Base-by-base conservation (phyloP, 2,888 invertebrate genomes). In the Perizoma flavofasciatum region DNA sequence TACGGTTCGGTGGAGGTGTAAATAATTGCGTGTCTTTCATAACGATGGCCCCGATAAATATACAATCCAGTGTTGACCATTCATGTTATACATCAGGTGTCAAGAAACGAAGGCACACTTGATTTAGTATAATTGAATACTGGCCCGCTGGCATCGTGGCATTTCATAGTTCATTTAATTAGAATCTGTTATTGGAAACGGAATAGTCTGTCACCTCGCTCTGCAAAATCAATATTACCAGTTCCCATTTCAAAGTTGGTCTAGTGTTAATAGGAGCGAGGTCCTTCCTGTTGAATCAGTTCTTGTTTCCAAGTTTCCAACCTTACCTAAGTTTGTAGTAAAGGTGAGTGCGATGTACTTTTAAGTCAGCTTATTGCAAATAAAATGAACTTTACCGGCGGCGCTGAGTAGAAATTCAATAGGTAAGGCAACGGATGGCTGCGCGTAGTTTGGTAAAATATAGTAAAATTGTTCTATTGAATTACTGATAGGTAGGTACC, bases 31-130 rank as follows among this genome's bases (percentile, higher is more conserved):
- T 53, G 49, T 46, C 46, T 59, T 53, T 46, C 61, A 39, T 50
- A 49, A 57, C 33, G 53, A 58, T 48, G 52, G 4, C 3, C 32
- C 61, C 49, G 43, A 53, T 61, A 57, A 53, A 37, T 53, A 57
- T 49, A 49, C n/a, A 40, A 53, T 45, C 11, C 41, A n/a, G 40
- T 37, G 48, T 6, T 37, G 44, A 53, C 54, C 50, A 47, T 49
- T 43, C 47, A 43, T 33, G 11, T 22, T 44, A 9, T n/a, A n/a
- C n/a, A n/a, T n/a, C n/a, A n/a, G n/a, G n/a, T 32, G 43, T 59
- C 48, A 45, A 44, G 50, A 50, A 50, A 56, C 10, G 32, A 11
- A 8, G 35, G 35, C 45, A 45, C 52, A 45, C 45, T 37, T 53
- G 40, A 37, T 0, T 47, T 40, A 6, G 8, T 5, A 44, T 5